Evolutionary conservation across 2,888 invertebrate genomes (phyloP).

Genomic region (Iphiclides podalirius): DNA sequence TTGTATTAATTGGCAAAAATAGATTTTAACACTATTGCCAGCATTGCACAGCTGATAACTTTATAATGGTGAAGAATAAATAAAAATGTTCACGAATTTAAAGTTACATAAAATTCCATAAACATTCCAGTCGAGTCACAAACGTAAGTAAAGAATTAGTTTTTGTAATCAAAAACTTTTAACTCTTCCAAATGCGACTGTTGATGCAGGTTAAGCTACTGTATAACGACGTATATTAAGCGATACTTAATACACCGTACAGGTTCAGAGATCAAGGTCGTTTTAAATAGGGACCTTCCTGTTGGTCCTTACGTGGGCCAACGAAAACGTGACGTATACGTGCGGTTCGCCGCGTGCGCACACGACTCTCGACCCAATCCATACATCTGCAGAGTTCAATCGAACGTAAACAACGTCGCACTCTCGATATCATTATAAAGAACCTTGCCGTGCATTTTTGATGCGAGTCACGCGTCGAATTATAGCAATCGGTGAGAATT

Average conservation of each 20-base stretch:
- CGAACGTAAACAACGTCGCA: slow-evolving; percentile 7
- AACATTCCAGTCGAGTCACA: too few relatives aligned
- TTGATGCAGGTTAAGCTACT: too few relatives aligned
- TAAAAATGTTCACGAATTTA: too few relatives aligned
- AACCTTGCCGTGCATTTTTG: slow-evolving; percentile 47
- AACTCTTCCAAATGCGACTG: too few relatives aligned
- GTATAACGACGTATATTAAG: too few relatives aligned
- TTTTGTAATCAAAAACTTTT: too few relatives aligned
- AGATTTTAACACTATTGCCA: too few relatives aligned
- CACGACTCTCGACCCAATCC: slow-evolving; percentile 36
- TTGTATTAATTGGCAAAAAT: too few relatives aligned
- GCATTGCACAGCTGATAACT: too few relatives aligned
- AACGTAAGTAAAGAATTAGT: too few relatives aligned
- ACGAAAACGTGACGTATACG: slow-evolving; percentile 43
- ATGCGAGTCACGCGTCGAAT: slow-evolving; percentile 61
- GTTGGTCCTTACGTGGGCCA: slow-evolving; percentile 57
- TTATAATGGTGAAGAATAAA: too few relatives aligned
- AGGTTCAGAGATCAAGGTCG: slow-evolving; percentile 38
- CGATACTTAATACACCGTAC: slow-evolving; percentile 11
- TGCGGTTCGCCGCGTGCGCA: slow-evolving; percentile 22
- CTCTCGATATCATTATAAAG: slow-evolving; percentile 24
- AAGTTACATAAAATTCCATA: too few relatives aligned
- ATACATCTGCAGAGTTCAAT: slow-evolving; percentile 1
- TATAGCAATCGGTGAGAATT: slow-evolving; percentile 57
- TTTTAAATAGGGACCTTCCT: slow-evolving; percentile 63